Evolutionary conservation across 2,797 vertebrate genomes (phyloP), one percentile per base, ranked within the genome.

Genomic region (Carapus acus): DNA sequence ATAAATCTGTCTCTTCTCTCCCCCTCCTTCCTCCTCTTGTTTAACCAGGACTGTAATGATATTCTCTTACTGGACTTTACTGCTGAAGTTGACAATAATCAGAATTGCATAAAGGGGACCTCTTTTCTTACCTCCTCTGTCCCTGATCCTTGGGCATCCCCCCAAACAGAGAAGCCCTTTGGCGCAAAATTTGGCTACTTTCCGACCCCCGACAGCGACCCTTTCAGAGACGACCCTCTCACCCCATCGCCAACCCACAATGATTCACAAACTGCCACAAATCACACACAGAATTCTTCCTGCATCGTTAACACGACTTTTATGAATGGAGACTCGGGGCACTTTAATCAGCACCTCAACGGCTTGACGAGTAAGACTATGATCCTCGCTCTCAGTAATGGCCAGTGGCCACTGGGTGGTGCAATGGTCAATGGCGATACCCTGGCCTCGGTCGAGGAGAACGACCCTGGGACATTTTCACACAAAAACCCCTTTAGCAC

Each of bases 21-120:
- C 62, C 61, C 64, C 67, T 36, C 65, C 71, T 74, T 62, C 69
- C 62, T 82, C 81, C 85, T 77, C 90, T 78, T 74, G 83, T 88
- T n/a, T 84, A 87, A 90, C 88, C 90, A 97, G 94, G 93, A 91
- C 76, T 86, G 85, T 90, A 93, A 94, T 88, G 92, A 93, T 81
- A 88, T 92, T 87, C 89, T 94, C 70, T 94, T 98, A 92, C 90
- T 98, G 93, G 95, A 96, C 82, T 89, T 98, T 87, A 90, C 92
- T 71, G 88, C 90, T 89, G 92, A 94, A 89, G 90, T 96, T 86
- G 92, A 94, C 88, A 87, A 85, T 88, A 94, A 92, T 90, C 92
- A 94, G 79, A 91, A 93, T 85, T 91, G 90, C 89, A 80, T 91
- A 86, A 93, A 91, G 89, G 90, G 88, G 81, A 87, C 86, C 78